A percentile compares a stretch with the other conserved stretches of the same genome.
These are phyloP conservation scores for Electrophaes corylata DNA, from an alignment of 2,888 invertebrate genomes.

Conservation along the genomic window DNA sequence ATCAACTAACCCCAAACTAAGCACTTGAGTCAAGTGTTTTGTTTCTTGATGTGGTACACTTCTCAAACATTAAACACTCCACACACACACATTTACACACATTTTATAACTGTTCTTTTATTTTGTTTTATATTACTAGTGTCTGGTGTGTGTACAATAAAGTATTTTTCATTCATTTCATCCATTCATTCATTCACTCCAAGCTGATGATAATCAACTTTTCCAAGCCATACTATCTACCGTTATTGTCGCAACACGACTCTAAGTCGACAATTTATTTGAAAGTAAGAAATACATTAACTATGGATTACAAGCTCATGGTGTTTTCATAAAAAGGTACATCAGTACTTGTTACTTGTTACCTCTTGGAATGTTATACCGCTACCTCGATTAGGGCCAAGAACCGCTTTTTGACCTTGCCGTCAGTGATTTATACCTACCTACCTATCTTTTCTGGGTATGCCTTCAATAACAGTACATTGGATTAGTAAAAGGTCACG, in stretches of 20 bases:
- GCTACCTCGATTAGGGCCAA: conserved; percentile 20
- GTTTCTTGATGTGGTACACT: no score
- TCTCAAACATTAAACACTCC: no score
- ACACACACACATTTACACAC: no score
- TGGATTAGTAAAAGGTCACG: conserved; percentile 1
- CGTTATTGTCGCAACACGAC: background rate
- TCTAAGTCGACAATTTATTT: background rate
- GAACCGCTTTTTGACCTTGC: conserved; percentile 20
- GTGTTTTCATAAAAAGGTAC: conserved; percentile 12
- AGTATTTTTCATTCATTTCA: no score
- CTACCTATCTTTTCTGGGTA: conserved; percentile 3
- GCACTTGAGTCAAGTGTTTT: no score
- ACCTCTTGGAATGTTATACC: conserved; percentile 23
- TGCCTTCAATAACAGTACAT: background rate
- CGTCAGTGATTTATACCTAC: conserved; percentile 2
- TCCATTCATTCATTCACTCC: no score
- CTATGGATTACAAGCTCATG: background rate
- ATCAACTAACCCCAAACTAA: no score
- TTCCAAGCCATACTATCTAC: background rate
- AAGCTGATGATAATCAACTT: background rate
- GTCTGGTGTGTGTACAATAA: no score
- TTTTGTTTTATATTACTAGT: no score
- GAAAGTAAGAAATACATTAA: conserved; percentile 18
- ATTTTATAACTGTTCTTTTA: no score
- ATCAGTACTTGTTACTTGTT: no score